phyloP scores from a whole-genome alignment of 2,797 vertebrate species.

The Enoplosus armatus region DNA sequence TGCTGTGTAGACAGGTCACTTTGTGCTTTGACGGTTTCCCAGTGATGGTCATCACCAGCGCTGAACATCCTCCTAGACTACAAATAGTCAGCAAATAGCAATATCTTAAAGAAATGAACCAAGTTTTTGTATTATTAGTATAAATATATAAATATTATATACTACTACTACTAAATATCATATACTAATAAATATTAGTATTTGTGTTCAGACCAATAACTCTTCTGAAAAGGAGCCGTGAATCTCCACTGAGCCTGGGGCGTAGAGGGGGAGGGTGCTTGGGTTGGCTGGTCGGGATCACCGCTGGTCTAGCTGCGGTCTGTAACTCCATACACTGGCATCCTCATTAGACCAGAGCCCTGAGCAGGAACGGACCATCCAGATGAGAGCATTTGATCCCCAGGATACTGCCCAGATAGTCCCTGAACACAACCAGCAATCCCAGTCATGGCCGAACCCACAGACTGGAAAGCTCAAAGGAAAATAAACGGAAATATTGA shows the following conservation, averaged over 20 bases:
- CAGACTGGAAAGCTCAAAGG: constrained; percentile 28
- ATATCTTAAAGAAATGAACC: constrained; percentile 3
- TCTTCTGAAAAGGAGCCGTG: constrained; percentile 1
- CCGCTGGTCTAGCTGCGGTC: constrained; percentile 37
- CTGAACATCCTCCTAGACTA: background rate
- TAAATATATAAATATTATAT: no score
- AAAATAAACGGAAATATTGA: constrained; percentile 30
- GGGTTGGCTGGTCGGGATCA: constrained; percentile 43
- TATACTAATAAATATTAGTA: no score
- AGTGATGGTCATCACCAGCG: background rate
- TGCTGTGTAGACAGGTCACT: background rate
- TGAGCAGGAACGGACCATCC: constrained; percentile 61
- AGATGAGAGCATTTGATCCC: constrained; percentile 58
- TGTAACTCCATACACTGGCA: constrained; percentile 56
- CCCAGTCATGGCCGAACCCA: background rate
- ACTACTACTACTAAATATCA: no score
- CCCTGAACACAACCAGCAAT: constrained; percentile 15
- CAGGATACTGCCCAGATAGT: constrained; percentile 14
- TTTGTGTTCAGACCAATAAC: constrained; percentile 20
- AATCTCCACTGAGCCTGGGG: constrained; percentile 35
- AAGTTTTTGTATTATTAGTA: no score
- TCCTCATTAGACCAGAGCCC: constrained; percentile 69
- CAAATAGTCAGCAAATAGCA: background rate
- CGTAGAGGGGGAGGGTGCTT: constrained; percentile 1
- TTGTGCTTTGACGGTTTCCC: background rate